phyloP scores from a whole-genome alignment of 2,113 vertebrate genomes.

The Lasiurus cinereus region DNA sequence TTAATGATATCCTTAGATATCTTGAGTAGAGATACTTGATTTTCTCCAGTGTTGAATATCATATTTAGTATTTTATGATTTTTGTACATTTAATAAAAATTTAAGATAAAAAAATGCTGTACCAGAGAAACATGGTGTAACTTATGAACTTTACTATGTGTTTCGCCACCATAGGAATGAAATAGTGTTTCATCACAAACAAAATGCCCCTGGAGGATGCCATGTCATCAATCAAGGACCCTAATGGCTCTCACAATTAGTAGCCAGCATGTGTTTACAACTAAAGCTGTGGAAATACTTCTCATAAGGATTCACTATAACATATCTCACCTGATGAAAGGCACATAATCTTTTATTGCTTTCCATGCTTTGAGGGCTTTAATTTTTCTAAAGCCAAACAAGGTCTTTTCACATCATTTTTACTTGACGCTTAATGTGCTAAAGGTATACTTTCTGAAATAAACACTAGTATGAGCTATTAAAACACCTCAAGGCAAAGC shows the following conservation, averaged over 20 bases:
- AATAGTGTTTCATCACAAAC: neutral
- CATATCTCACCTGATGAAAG: slow-evolving; percentile 10
- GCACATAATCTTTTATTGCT: slow-evolving; percentile 70
- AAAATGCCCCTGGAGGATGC: neutral
- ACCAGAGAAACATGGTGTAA: neutral
- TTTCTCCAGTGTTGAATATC: neutral
- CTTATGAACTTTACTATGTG: slow-evolving; percentile 3
- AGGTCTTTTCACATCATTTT: slow-evolving; percentile 64
- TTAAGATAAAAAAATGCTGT: neutral
- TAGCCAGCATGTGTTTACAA: neutral
- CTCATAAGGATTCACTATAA: slow-evolving; percentile 18
- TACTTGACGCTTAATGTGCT: slow-evolving; percentile 40
- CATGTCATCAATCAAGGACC: neutral
- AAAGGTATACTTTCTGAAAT: slow-evolving; percentile 62
- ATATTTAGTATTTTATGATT: neutral
- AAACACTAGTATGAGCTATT: slow-evolving; percentile 51
- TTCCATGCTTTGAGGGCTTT: slow-evolving; percentile 64
- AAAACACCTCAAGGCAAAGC: slow-evolving; percentile 58
- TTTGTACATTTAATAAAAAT: neutral
- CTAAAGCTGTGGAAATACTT: neutral
- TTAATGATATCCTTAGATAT: neutral
- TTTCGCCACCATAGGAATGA: neutral
- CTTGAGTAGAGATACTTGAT: neutral
- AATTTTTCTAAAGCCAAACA: slow-evolving; percentile 75
- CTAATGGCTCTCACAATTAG: neutral